Conservation (phyloP, 2,888 invertebrate species). For the Drosophila tripunctata region DNA sequence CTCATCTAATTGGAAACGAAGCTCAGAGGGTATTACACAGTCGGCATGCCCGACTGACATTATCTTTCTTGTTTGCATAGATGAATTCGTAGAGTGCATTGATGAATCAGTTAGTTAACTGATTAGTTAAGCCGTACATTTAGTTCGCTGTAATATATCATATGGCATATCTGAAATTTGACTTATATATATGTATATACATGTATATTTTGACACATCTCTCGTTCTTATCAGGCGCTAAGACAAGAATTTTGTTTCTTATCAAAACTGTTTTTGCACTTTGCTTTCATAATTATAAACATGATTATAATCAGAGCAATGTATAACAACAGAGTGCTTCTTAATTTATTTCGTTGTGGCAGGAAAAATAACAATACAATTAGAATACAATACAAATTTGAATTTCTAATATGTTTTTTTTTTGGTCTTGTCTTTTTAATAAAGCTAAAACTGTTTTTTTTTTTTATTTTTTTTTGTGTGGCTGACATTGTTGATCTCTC, state of each 20-base stretch:
- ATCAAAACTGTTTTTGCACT: not conserved
- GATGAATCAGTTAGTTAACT: constrained; percentile 11
- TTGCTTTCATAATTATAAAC: not conserved
- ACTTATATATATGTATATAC: not conserved
- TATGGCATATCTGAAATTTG: not conserved
- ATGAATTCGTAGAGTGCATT: too few species aligned
- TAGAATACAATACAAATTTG: constrained; percentile 1
- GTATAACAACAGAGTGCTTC: not conserved
- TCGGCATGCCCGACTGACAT: too few species aligned
- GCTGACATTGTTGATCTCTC: constrained; percentile 41
- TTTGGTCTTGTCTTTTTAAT: constrained; percentile 16
- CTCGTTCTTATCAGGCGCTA: constrained; percentile 9
- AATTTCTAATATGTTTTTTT: constrained; percentile 10
- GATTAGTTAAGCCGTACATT: constrained; percentile 7
- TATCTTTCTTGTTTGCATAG: too few species aligned
- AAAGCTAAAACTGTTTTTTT: constrained; percentile 34
- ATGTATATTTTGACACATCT: not conserved
- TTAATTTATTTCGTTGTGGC: constrained; percentile 32
- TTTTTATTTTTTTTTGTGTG: constrained; percentile 56
- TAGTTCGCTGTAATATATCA: constrained; percentile 14
- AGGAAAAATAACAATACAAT: constrained; percentile 17
- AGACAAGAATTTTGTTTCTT: not conserved
- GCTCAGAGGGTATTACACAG: too few species aligned
- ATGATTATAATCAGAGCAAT: not conserved
- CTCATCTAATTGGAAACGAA: too few species aligned